Percentiles rank a stretch among this genome's conserved stretches.
Evolutionary conservation across 2,113 vertebrate genomes (phyloP).

Genomic region (Lampris incognitus): DNA sequence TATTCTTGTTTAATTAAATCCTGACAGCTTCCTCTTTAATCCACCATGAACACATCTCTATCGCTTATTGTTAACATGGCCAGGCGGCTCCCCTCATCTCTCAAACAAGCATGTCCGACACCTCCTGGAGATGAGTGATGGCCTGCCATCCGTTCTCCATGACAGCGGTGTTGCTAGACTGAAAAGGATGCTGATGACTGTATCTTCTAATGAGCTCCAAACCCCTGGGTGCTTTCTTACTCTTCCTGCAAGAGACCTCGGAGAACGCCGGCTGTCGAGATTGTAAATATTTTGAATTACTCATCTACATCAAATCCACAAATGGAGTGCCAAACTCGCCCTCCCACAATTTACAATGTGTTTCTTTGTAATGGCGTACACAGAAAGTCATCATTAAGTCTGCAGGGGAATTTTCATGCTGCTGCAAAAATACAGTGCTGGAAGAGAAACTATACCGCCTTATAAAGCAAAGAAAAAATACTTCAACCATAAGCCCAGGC

Average conservation of each 20-base stretch:
- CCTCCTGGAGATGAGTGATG: background rate
- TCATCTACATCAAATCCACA: background rate
- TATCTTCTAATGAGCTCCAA: constrained; percentile 19
- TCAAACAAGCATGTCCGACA: background rate
- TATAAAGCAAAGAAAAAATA: too few relatives aligned
- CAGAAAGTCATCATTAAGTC: background rate
- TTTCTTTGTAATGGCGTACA: too few relatives aligned
- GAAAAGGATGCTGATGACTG: constrained; percentile 13
- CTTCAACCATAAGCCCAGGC: too few relatives aligned
- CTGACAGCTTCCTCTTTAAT: background rate
- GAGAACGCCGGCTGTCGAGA: background rate
- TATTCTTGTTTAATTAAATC: constrained; percentile 7
- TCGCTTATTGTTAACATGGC: background rate
- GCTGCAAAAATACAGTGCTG: background rate
- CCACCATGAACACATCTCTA: background rate
- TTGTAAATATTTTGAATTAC: background rate
- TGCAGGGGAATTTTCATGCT: background rate
- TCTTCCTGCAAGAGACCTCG: too few relatives aligned
- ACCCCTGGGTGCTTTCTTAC: background rate
- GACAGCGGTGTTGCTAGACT: constrained; percentile 6
- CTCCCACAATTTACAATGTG: too few relatives aligned
- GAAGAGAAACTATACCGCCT: background rate
- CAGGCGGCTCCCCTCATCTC: background rate
- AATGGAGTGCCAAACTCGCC: background rate
- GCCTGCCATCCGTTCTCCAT: constrained; percentile 2